Evolutionary conservation across 2,797 vertebrate species (phyloP).

Genomic region (Ceyx erithaca): DNA sequence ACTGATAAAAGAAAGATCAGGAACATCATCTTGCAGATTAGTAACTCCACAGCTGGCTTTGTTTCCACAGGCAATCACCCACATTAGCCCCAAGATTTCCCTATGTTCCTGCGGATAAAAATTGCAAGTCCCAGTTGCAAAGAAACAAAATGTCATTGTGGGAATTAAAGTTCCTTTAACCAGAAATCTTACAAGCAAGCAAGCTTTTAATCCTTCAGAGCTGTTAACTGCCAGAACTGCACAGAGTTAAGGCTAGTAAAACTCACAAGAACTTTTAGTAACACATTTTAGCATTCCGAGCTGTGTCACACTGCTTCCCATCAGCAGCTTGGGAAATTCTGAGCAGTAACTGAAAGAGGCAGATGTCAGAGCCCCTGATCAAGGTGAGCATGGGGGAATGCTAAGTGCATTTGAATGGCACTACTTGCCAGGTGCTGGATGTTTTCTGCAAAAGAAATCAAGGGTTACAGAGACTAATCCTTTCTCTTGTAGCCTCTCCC

Average conservation of each 20-base stretch:
- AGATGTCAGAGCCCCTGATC: not conserved
- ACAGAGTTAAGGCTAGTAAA: not conserved
- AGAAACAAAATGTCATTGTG: not conserved
- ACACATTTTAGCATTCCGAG: not conserved
- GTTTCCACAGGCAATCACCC: not conserved
- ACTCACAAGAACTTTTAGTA: not conserved
- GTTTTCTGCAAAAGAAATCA: not conserved
- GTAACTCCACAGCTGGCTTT: conserved; percentile 16
- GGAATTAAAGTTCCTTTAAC: conserved; percentile 26
- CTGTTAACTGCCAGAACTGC: not conserved
- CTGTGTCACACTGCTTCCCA: not conserved
- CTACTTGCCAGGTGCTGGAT: not conserved
- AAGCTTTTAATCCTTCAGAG: conserved; percentile 2
- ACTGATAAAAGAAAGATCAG: conserved; percentile 33
- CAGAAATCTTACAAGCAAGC: not conserved
- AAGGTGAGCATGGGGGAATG: not conserved
- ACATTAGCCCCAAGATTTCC: not conserved
- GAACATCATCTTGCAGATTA: not conserved
- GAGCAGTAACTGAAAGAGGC: not conserved
- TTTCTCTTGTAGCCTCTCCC: not conserved
- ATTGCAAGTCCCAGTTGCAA: not conserved
- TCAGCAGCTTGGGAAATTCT: not conserved
- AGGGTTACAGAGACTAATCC: not conserved
- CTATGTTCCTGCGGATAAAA: conserved; percentile 11
- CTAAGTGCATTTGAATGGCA: not conserved